Base-by-base conservation (phyloP, 2,888 invertebrate genomes). In the Amphipyra tragopoginis region DNA sequence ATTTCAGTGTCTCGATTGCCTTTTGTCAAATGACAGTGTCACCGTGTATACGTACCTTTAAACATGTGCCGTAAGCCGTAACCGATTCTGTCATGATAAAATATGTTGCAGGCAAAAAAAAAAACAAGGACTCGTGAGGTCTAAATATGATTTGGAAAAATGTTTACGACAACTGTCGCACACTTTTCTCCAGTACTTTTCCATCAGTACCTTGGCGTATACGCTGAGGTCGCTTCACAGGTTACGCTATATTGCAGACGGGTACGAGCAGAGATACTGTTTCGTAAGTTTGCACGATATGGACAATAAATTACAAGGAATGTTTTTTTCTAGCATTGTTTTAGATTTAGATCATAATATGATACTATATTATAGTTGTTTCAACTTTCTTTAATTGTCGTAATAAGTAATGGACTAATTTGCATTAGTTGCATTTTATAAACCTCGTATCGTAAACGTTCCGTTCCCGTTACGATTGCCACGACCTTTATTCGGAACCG, bases 101-200 rank as follows among this genome's bases (percentile, higher is more conserved):
- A 36, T 43, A 5, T 14, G 38, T 4, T 7, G 15, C 7, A 15
- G 7, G 0, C 5, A 39, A n/a, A 9, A 6, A 9, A 6, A 13
- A 11, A 29, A 45, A 36, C 15, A 71, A 58, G 44, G 36, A 26
- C 34, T 29, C 15, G 49, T 43, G 44, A 44, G 52, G 53, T 61
- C 44, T 29, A 39, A n/a, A 51, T 45, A 42, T 36, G 54, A 39
- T 34, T 55, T 47, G 44, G 33, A 83, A 29, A 89, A 90, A 85
- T 83, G 90, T 92, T 90, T 63, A 47, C 58, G 39, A 78, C 75
- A 38, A 15, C 88, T 89, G 86, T 15, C 65, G 83, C 79, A 70
- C 76, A 86, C 84, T 87, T 91, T 90, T 86, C 86, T 85, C 82
- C 86, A 87, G 93, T 92, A 91, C 84, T 90, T 91, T 92, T 92